Conservation (phyloP, 2,113 vertebrate genomes). For the Limanda limanda region DNA sequence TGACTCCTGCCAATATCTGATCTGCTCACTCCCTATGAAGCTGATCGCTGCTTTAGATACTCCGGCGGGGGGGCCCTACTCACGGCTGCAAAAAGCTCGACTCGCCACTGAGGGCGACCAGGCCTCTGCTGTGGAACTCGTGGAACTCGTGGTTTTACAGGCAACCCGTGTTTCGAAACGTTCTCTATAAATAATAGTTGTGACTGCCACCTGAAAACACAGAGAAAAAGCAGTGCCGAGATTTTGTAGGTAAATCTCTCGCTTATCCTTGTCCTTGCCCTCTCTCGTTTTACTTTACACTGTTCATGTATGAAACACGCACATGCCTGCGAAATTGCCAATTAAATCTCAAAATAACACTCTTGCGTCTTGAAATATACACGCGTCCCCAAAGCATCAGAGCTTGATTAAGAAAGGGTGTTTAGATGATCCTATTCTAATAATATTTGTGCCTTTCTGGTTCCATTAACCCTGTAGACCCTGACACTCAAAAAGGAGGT, state of each 20-base stretch:
- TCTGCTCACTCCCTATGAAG: neutral
- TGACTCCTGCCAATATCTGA: neutral
- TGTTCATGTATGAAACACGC: slow-evolving; percentile 19
- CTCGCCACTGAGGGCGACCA: neutral
- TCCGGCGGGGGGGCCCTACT: neutral
- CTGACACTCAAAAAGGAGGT: slow-evolving; percentile 25
- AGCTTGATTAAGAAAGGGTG: slow-evolving; percentile 55
- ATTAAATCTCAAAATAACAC: slow-evolving; percentile 68
- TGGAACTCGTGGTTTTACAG: too few species aligned
- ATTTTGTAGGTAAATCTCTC: slow-evolving; percentile 11
- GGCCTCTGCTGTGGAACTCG: neutral
- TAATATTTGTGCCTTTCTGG: slow-evolving; percentile 51
- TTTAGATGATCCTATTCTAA: slow-evolving; percentile 68
- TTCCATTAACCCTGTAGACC: slow-evolving; percentile 50
- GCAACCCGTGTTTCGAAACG: neutral
- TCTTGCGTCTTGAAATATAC: slow-evolving; percentile 55
- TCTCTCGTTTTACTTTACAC: slow-evolving; percentile 1
- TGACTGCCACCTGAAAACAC: slow-evolving; percentile 15
- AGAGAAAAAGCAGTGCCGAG: neutral
- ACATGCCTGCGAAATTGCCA: slow-evolving; percentile 40
- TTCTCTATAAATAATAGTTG: neutral
- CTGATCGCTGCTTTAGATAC: neutral
- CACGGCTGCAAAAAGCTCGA: neutral
- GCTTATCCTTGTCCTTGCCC: slow-evolving; percentile 16
- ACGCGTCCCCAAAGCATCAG: slow-evolving; percentile 57